Evolutionary conservation across 2,888 invertebrate species (phyloP).

Genomic region (Caenorhabditis wallacei): DNA sequence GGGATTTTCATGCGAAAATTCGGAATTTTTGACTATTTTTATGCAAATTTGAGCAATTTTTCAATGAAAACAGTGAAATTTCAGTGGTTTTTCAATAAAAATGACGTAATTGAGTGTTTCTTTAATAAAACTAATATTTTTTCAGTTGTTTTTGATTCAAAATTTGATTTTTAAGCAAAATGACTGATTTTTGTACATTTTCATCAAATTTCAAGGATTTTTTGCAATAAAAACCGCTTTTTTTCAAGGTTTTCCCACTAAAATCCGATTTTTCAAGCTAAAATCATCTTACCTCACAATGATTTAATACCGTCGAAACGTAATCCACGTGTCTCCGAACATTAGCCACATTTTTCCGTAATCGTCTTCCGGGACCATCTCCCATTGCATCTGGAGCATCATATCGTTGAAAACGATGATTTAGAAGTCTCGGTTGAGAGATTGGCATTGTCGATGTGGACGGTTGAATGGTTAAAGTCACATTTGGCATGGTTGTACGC

Average conservation of each 20-base stretch:
- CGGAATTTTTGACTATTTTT: too few species aligned
- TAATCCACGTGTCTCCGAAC: conserved; percentile 82
- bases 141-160: too few species aligned
- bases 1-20: neutral
- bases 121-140: too few species aligned
- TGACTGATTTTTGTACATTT: too few species aligned
- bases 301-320: conserved; percentile 80
- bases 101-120: too few species aligned
- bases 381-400: conserved; percentile 58
- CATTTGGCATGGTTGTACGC: conserved; percentile 40
- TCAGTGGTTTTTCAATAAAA: too few species aligned
- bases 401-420: conserved; percentile 41
- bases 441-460: conserved; percentile 49
- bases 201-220: too few species aligned
- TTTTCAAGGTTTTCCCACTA: neutral
- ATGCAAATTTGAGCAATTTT: too few species aligned
- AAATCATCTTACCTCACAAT: conserved; percentile 79
- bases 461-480: conserved; percentile 65
- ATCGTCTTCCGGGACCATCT: conserved; percentile 80
- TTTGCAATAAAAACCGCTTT: too few species aligned
- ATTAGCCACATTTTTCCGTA: conserved; percentile 83
- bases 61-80: too few species aligned
- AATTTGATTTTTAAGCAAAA: too few species aligned
- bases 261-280: too few species aligned
- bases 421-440: conserved; percentile 4